Evolutionary conservation across 2,113 vertebrate species (phyloP).

Genomic region (Nansenia antarctica): DNA sequence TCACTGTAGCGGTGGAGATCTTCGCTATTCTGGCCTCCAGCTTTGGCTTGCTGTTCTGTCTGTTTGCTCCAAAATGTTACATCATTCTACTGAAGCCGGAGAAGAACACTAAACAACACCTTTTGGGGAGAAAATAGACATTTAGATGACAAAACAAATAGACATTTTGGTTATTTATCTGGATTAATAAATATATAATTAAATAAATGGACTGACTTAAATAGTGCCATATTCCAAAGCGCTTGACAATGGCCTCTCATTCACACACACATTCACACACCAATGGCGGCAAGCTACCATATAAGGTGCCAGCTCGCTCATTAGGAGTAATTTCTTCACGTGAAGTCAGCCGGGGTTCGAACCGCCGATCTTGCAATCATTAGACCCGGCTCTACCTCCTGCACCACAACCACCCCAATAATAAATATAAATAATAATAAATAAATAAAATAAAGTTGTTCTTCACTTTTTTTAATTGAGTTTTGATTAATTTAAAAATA

Average conservation of each 20-base stretch:
- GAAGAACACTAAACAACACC: slow-evolving; percentile 69
- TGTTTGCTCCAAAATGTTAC: slow-evolving; percentile 72
- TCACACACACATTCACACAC: too few species aligned
- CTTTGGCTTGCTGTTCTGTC: slow-evolving; percentile 67
- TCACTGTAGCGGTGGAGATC: slow-evolving; percentile 72
- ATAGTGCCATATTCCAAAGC: too few species aligned
- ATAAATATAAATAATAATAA: too few species aligned
- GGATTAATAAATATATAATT: background rate
- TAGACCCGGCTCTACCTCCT: too few species aligned
- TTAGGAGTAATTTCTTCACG: too few species aligned
- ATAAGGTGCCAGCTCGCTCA: background rate
- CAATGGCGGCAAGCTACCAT: background rate
- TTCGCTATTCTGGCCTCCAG: slow-evolving; percentile 75
- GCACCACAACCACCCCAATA: background rate
- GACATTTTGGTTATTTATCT: too few species aligned
- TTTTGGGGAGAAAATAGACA: slow-evolving; percentile 62
- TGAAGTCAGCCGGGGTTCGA: too few species aligned
- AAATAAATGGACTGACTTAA: background rate
- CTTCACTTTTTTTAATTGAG: background rate
- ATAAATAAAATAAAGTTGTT: background rate
- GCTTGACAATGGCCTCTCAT: too few species aligned
- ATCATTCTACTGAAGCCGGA: slow-evolving; percentile 72
- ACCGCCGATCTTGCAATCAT: too few species aligned
- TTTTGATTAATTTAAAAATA: too few species aligned
- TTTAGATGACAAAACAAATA: too few species aligned